Base-by-base conservation (phyloP, 2,113 vertebrate genomes). In the Nyctibius bracteatus region DNA sequence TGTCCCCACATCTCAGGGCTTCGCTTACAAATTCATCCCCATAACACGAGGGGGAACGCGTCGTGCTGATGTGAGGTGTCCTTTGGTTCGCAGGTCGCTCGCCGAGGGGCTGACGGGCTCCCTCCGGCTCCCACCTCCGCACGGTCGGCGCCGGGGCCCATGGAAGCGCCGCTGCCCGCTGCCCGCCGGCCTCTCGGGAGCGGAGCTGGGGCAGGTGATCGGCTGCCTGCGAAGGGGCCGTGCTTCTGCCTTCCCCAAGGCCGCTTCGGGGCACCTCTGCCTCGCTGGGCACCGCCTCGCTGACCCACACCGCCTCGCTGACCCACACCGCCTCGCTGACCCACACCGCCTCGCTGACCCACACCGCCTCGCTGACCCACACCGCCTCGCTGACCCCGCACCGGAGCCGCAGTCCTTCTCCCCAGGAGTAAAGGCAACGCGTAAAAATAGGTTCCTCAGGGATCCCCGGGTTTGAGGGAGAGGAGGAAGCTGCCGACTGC, bases 21-120 rank as follows among this genome's bases (percentile, higher is more conserved):
- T n/a, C 0, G 8, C 22, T 27, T 17, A 1, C 9, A 0, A 6
- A 8, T 58, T 8, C 65, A 52, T 49, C 4, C 2, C n/a, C 0
- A 1, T 14, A 9, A 19, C 20, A 0, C 2, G 2, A 3, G 39
- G 27, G 39, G 33, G 8, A 6, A 3, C 2, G 2, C n/a, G n/a
- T n/a, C n/a, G n/a, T n/a, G 14, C 47, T 17, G 35, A 17, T 3
- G 16, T 12, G 3, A 10, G 58, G 7, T 0, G 13, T 35, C 14
- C 22, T 30, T 54, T 30, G 9, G 3, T 18, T 10, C 1, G 62
- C 80, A 71, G 63, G 63, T 28, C 6, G 5, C 10, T n/a, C n/a
- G n/a, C n/a, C n/a, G n/a, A n/a, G n/a, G n/a, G n/a, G n/a, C n/a
- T n/a, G 10, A 51, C 3, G 37, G 1, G 2, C 10, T 73, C 20